Conservation (phyloP, 2,888 invertebrate genomes). For the Lottia gigantea region DNA sequence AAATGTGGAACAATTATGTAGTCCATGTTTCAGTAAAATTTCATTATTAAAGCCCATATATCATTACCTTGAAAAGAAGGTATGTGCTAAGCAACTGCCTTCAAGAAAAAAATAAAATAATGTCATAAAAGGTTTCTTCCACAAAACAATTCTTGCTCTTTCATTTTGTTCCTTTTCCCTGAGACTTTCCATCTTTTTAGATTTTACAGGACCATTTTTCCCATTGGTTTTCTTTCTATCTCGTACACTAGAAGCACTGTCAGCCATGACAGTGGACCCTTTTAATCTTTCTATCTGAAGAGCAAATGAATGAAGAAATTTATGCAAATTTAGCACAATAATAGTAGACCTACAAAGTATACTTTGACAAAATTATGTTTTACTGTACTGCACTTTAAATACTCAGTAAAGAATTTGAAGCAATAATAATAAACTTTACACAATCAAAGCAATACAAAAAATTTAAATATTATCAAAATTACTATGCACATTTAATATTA, state of each 20-base stretch:
- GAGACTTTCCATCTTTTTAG: slow-evolving; percentile 23
- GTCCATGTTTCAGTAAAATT: no score
- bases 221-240: slow-evolving; percentile 22
- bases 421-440: no score
- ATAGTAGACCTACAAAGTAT: background rate
- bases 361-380: no score
- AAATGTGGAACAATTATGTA: no score
- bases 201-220: slow-evolving; percentile 17
- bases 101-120: slow-evolving; percentile 84
- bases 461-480: no score
- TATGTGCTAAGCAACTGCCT: slow-evolving; percentile 75
- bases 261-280: slow-evolving; percentile 29
- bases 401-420: no score
- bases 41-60: no score
- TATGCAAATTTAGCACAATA: background rate
- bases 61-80: slow-evolving; percentile 75
- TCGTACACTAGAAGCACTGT: slow-evolving; percentile 28
- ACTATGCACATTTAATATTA: no score
- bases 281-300: slow-evolving; percentile 31
- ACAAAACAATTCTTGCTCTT: slow-evolving; percentile 75
- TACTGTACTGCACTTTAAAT: no score
- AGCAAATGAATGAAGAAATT: background rate
- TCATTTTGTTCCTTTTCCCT: slow-evolving; percentile 44
- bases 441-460: no score
- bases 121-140: slow-evolving; percentile 84